These are phyloP conservation scores for Caenorhabditis parvicauda DNA, from an alignment of 2,888 invertebrate species.

Conservation along the genomic window DNA sequence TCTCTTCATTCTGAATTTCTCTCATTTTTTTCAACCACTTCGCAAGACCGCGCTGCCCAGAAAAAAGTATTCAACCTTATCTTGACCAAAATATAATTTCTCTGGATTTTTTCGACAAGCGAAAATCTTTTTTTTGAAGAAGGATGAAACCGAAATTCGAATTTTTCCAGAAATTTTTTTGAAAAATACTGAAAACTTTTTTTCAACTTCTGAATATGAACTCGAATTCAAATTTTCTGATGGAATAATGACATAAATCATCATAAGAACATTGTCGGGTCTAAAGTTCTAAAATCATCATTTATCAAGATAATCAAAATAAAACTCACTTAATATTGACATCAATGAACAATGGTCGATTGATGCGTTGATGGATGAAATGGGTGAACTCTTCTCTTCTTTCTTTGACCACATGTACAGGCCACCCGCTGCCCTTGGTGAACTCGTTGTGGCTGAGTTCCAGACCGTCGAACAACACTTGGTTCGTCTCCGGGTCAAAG, in stretches of 20 bases:
- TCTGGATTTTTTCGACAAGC: too few relatives aligned
- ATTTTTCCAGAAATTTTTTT: too few relatives aligned
- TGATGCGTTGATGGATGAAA: conserved; percentile 49
- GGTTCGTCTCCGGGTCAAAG: conserved; percentile 22
- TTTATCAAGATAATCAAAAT: not conserved
- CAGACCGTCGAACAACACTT: conserved; percentile 22
- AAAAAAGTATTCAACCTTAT: conserved; percentile 8
- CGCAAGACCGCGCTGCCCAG: too few relatives aligned
- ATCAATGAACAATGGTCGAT: conserved; percentile 40
- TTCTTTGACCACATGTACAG: conserved; percentile 33
- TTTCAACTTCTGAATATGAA: too few relatives aligned
- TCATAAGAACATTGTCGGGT: too few relatives aligned
- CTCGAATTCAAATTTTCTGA: too few relatives aligned
- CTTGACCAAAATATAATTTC: not conserved
- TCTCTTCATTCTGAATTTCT: conserved; percentile 36
- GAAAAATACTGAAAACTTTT: too few relatives aligned
- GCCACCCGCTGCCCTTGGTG: conserved; percentile 52
- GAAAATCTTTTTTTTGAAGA: too few relatives aligned
- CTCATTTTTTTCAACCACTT: too few relatives aligned
- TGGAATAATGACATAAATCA: not conserved
- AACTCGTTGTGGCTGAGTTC: conserved; percentile 18
- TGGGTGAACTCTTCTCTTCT: conserved; percentile 41
- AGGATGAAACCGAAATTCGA: too few relatives aligned
- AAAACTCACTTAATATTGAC: conserved; percentile 47
- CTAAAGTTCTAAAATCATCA: too few relatives aligned